Evolutionary conservation across 2,113 vertebrate species (phyloP).

Genomic region (Elephas maximus): DNA sequence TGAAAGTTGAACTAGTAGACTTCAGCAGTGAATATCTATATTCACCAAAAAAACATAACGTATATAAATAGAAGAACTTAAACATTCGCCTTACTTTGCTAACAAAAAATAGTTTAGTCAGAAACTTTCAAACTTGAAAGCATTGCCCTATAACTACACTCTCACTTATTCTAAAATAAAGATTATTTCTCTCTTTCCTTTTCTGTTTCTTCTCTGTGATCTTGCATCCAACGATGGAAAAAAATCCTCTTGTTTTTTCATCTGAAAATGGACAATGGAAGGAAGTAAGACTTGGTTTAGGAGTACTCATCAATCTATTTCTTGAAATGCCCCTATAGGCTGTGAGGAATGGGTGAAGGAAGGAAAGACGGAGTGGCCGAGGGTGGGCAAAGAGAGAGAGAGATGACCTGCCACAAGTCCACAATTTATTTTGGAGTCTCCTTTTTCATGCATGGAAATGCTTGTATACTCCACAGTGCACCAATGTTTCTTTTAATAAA

Average conservation of each 20-base stretch:
- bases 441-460: neutral
- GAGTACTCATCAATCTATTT: neutral
- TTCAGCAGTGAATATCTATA: neutral
- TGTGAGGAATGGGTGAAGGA: neutral
- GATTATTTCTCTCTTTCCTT: neutral
- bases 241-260: neutral
- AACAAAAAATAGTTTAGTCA: neutral
- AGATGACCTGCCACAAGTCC: too few relatives aligned
- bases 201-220: neutral
- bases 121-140: neutral
- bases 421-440: neutral
- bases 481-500: neutral
- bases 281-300: neutral
- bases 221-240: neutral
- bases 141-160: neutral
- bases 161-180: neutral
- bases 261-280: neutral
- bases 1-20: neutral
- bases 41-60: neutral
- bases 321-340: neutral
- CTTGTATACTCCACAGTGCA: neutral
- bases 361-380: neutral
- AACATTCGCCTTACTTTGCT: neutral
- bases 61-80: neutral
- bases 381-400: rapidly evolving